Conservation (phyloP, 2,797 vertebrate species). For the Catostomus latipinnis region DNA sequence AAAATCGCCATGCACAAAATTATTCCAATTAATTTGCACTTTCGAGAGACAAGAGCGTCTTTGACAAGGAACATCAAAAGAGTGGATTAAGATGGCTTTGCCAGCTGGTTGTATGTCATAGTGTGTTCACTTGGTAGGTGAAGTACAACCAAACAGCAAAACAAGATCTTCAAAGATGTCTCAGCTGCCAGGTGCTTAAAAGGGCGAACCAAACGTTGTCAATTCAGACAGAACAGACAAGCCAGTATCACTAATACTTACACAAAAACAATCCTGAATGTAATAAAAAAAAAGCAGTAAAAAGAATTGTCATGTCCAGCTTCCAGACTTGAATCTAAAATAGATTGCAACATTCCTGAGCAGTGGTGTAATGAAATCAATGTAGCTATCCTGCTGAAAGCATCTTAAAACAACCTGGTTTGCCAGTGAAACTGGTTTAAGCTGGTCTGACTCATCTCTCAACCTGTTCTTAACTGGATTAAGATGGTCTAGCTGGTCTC, state of each 20-base stretch:
- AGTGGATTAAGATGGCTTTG: conserved; percentile 40
- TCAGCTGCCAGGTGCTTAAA: conserved; percentile 49
- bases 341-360: conserved; percentile 1
- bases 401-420: too few species aligned
- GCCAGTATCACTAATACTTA: conserved; percentile 32
- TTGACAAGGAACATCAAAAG: conserved; percentile 31
- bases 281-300: conserved; percentile 45
- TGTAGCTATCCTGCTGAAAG: conserved; percentile 16
- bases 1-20: conserved; percentile 29
- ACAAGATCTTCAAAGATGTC: conserved; percentile 45
- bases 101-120: conserved; percentile 50
- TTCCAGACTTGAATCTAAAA: conserved; percentile 54
- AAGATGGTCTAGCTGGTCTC: too few species aligned
- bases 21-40: conserved; percentile 46
- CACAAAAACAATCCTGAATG: conserved; percentile 35
- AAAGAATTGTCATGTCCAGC: conserved; percentile 55
- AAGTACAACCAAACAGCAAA: conserved; percentile 46
- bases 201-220: conserved; percentile 48
- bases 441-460: too few species aligned
- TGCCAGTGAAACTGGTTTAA: too few species aligned
- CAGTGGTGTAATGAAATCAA: conserved; percentile 46
- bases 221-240: conserved; percentile 45
- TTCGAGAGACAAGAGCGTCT: conserved; percentile 21
- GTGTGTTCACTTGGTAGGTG: conserved; percentile 51
- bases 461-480: too few species aligned